Base-by-base conservation (phyloP, 1,140 invertebrate species). In the Meloidogyne exigua region DNA sequence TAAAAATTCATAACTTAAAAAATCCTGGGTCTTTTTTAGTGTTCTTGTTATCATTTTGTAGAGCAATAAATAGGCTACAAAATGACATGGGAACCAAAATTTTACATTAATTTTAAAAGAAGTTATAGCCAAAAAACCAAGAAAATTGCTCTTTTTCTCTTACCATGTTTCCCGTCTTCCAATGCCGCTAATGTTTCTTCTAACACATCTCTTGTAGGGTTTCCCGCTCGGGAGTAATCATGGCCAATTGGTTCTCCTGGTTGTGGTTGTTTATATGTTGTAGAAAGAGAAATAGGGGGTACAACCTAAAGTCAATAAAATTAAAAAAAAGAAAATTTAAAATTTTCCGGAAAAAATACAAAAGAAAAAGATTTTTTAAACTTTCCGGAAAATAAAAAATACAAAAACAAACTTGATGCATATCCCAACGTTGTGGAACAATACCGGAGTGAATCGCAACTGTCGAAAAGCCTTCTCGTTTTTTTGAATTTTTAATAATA, bases 201-300 rank as follows among this genome's bases (percentile, higher is more conserved):
- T 67, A 98, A 89, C 67, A 92, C 92, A 81, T 93, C 91, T 82
- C 96, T 90, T 0, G 94, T 95, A 57, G 96, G 96, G 89, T 99
- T 99, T 21, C 95, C 32, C 92, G 92, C 93, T 95, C 85, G 77
- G 89, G 76, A 73, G 26, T 81, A 81, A 32, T 80, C 79, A 25
- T 81, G 72, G n/a, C 93, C 93, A 69, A 90, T 90, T 80, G 92
- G 91, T 87, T 94, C 88, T 25, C 90, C 93, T 13, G 95, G 95
- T 32, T 89, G 92, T 81, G 91, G 90, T 88, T 99, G 96, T 86
- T 94, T 93, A 88, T 94, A 99, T 68, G 96, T 99, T 13, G 96
- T 95, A 0, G 95, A 92, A 83, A 93, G 90, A 7, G 93, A 92
- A 81, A 98, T 92, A 1, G 94, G 94, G n/a, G 95, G 92, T 39